Evolutionary conservation across 1,140 invertebrate species (phyloP).

Genomic region (Zelostemma sp.): DNA sequence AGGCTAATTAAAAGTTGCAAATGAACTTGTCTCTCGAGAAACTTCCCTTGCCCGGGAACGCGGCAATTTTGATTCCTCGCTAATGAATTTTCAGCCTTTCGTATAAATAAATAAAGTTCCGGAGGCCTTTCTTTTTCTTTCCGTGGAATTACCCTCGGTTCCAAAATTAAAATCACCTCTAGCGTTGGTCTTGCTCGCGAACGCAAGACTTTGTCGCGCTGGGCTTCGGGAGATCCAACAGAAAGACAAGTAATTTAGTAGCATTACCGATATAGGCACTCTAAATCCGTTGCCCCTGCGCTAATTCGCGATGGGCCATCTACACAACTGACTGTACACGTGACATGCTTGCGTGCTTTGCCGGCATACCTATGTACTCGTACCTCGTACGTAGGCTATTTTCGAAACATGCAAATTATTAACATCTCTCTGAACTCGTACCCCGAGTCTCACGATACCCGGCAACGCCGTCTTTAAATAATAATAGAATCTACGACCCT

Average conservation of each 20-base stretch:
- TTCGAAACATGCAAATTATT: constrained; percentile 58
- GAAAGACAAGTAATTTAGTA: constrained; percentile 17
- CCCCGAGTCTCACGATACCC: constrained; percentile 41
- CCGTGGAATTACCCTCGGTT: neutral
- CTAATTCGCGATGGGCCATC: constrained; percentile 36
- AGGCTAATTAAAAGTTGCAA: too few relatives aligned
- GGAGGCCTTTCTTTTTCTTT: neutral
- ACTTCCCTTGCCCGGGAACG: too few relatives aligned
- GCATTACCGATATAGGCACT: constrained; percentile 39
- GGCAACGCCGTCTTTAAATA: constrained; percentile 56
- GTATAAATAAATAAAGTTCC: too few relatives aligned
- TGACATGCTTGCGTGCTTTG: constrained; percentile 38
- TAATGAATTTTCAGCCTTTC: too few relatives aligned
- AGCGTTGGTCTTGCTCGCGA: neutral
- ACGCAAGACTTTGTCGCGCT: neutral
- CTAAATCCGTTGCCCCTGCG: constrained; percentile 44
- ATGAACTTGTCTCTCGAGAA: too few relatives aligned
- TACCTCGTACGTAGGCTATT: constrained; percentile 53
- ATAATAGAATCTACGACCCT: constrained; percentile 60
- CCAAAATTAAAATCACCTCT: neutral
- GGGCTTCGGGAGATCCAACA: constrained; percentile 13
- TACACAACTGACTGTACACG: constrained; percentile 33
- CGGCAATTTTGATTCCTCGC: too few relatives aligned
- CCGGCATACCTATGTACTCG: constrained; percentile 34
- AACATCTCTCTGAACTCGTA: constrained; percentile 50